Conservation (phyloP, 1,140 invertebrate genomes). For the Diplogasteroides magnus region DNA sequence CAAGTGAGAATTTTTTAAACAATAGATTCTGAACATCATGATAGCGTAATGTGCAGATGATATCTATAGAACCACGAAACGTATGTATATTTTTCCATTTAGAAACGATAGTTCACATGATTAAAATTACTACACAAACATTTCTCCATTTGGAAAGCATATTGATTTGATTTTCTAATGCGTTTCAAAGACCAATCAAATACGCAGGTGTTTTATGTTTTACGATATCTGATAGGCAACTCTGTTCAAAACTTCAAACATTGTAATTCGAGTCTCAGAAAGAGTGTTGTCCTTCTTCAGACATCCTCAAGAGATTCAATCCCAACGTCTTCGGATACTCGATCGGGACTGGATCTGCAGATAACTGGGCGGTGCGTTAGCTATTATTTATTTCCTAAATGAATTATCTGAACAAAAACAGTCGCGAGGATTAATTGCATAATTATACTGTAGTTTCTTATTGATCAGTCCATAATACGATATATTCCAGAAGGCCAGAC, state of each 20-base stretch:
- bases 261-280: too few relatives aligned
- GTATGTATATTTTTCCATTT: too few relatives aligned
- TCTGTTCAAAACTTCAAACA: too few relatives aligned
- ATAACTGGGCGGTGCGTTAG: conserved; percentile 11
- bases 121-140: neutral
- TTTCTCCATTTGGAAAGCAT: neutral
- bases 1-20: conserved; percentile 65
- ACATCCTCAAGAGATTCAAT: conserved; percentile 54
- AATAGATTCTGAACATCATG: conserved; percentile 59
- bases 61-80: too few relatives aligned
- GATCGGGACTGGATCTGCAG: conserved; percentile 31
- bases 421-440: too few relatives aligned
- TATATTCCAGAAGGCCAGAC: conserved; percentile 26
- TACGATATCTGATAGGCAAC: too few relatives aligned
- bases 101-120: too few relatives aligned
- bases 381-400: neutral
- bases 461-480: too few relatives aligned
- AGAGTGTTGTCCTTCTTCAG: conserved; percentile 38
- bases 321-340: conserved; percentile 53
- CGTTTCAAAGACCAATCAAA: conserved; percentile 52
- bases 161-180: neutral
- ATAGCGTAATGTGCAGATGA: too few relatives aligned
- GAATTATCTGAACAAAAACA: too few relatives aligned
- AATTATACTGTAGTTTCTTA: too few relatives aligned
- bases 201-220: too few relatives aligned